These are phyloP conservation scores for Sympetrum striolatum DNA, from an alignment of 2,888 invertebrate species.

Conservation along the genomic window DNA sequence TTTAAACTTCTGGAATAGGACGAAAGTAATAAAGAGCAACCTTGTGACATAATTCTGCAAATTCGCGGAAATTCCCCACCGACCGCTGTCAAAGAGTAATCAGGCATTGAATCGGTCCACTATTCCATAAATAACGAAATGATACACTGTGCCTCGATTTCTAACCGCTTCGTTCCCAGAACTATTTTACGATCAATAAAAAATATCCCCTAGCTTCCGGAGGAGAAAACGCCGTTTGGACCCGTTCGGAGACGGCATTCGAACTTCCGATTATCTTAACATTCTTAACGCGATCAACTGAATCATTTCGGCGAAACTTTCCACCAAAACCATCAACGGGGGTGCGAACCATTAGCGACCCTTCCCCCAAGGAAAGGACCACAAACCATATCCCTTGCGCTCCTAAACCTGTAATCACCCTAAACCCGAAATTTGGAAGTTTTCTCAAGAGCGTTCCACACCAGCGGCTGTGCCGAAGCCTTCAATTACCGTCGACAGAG, in stretches of 20 bases:
- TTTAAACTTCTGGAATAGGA: no score
- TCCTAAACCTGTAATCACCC: constrained; percentile 30
- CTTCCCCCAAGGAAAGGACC: background rate
- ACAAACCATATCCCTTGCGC: background rate
- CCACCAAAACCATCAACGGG: background rate
- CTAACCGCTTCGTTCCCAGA: background rate
- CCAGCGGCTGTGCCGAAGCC: constrained; percentile 1
- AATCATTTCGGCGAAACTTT: background rate
- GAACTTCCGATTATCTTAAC: background rate
- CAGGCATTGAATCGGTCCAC: no score
- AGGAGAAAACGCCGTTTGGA: background rate
- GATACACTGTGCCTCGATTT: no score
- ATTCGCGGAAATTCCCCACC: no score
- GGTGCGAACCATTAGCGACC: background rate
- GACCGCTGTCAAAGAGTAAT: no score
- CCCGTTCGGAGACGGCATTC: background rate
- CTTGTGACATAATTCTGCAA: no score
- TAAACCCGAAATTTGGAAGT: constrained; percentile 5
- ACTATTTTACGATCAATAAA: background rate
- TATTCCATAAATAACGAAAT: no score
- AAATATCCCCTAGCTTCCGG: background rate
- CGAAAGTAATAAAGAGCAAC: no score
- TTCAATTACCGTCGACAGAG: constrained; percentile 36
- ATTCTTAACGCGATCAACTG: background rate
- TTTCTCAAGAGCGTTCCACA: constrained; percentile 23